A percentile compares a stretch with the other conserved stretches of the same genome.
Evolutionary conservation across 2,888 invertebrate species (phyloP).

Genomic region (Pammene aurita): DNA sequence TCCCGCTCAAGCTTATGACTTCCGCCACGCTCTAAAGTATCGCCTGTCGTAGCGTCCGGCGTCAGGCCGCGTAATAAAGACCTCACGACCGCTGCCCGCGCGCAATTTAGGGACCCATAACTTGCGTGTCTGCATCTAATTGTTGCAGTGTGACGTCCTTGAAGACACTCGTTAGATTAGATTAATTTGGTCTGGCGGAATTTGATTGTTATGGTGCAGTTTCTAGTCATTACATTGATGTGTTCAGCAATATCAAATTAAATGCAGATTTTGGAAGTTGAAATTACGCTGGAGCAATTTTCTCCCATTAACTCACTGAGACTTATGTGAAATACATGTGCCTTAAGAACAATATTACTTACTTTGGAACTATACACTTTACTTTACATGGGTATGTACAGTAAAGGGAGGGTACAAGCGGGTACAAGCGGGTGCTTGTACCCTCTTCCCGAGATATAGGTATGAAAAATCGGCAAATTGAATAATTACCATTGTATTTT

Average conservation of each 20-base stretch:
- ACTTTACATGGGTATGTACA: no score
- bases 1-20: not conserved
- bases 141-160: constrained; percentile 15
- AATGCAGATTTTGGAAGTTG: no score
- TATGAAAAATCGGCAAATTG: not conserved
- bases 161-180: not conserved
- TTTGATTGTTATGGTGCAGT: not conserved
- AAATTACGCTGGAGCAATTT: no score
- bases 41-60: constrained; percentile 61
- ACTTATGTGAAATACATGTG: no score
- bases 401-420: no score
- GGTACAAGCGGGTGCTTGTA: no score
- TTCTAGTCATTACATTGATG: not conserved
- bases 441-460: no score
- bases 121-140: constrained; percentile 34
- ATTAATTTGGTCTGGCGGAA: not conserved
- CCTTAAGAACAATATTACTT: no score
- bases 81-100: constrained; percentile 56
- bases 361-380: no score
- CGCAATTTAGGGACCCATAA: constrained; percentile 62
- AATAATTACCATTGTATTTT: not conserved
- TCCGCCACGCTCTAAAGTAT: constrained; percentile 54
- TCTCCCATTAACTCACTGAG: no score
- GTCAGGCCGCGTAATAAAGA: constrained; percentile 60
- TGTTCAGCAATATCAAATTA: no score